A percentile compares a stretch with the other conserved stretches of the same genome.
These are phyloP conservation scores for Pholis gunnellus DNA, from an alignment of 2,113 vertebrate genomes.

Conservation along the genomic window DNA sequence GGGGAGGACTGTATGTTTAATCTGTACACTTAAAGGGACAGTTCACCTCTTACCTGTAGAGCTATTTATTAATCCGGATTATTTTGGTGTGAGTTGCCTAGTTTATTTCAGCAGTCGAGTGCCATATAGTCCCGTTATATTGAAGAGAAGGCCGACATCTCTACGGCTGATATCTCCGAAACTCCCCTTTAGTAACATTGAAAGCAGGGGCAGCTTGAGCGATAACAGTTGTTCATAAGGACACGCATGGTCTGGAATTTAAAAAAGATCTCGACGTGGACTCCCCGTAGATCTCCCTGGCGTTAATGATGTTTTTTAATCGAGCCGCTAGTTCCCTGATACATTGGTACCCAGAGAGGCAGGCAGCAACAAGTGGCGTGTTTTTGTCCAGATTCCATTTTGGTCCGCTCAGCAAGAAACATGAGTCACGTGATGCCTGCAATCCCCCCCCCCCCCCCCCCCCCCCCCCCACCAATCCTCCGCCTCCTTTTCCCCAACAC, in stretches of 20 bases:
- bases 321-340: constrained; percentile 39
- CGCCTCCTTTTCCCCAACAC: constrained; percentile 43
- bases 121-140: background rate
- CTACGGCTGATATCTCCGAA: background rate
- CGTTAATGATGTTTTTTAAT: constrained; percentile 5
- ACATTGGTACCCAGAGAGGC: constrained; percentile 53
- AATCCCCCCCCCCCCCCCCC: constrained; percentile 25
- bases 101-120: background rate
- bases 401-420: constrained; percentile 81
- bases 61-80: background rate
- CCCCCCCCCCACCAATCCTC: constrained; percentile 20
- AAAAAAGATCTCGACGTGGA: background rate
- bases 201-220: background rate
- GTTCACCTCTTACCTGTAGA: background rate
- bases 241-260: background rate
- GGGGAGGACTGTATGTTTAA: background rate
- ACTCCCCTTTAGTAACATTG: background rate
- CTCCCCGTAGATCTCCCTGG: background rate
- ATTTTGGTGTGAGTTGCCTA: background rate
- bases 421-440: constrained; percentile 80
- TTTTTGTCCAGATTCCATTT: constrained; percentile 85
- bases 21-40: background rate
- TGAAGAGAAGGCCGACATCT: background rate
- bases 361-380: constrained; percentile 84
- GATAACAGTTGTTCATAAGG: background rate